A percentile compares a stretch with the other conserved stretches of the same genome.
phyloP scores from a whole-genome alignment of 2,888 invertebrate species.

The Drosophila stalkeri region DNA sequence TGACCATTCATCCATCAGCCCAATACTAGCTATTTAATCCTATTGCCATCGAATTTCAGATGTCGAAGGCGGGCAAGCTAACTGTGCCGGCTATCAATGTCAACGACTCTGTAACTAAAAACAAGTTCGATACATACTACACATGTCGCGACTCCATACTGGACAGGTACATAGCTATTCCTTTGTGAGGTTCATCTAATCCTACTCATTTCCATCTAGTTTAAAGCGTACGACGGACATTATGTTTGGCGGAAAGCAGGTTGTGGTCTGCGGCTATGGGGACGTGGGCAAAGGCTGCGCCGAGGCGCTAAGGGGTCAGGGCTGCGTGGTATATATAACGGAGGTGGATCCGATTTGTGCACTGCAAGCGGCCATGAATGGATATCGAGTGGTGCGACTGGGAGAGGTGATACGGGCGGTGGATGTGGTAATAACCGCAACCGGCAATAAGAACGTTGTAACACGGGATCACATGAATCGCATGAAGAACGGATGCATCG shows the following conservation, averaged over 20 bases:
- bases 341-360: conserved; percentile 99
- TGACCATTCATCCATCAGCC: background rate
- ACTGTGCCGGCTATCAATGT: conserved; percentile 81
- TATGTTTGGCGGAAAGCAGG: conserved; percentile 98
- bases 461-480: conserved; percentile 97
- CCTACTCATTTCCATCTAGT: conserved; percentile 67
- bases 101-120: conserved; percentile 96
- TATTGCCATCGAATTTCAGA: conserved; percentile 12
- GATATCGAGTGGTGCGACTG: conserved; percentile 95
- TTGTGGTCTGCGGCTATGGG: conserved; percentile 97
- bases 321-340: conserved; percentile 93
- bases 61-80: conserved; percentile 79
- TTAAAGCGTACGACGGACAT: conserved; percentile 88
- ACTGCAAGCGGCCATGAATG: conserved; percentile 97
- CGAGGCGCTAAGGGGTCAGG: conserved; percentile 95
- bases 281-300: conserved; percentile 99
- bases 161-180: conserved; percentile 87
- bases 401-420: conserved; percentile 95
- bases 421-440: conserved; percentile 97
- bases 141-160: conserved; percentile 96
- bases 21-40: background rate
- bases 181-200: too few relatives aligned
- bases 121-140: conserved; percentile 98
- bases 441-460: conserved; percentile 98
- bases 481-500: conserved; percentile 97